These are phyloP conservation scores for Pseudoatta argentina DNA, from an alignment of 1,140 invertebrate genomes.

Conservation along the genomic window DNA sequence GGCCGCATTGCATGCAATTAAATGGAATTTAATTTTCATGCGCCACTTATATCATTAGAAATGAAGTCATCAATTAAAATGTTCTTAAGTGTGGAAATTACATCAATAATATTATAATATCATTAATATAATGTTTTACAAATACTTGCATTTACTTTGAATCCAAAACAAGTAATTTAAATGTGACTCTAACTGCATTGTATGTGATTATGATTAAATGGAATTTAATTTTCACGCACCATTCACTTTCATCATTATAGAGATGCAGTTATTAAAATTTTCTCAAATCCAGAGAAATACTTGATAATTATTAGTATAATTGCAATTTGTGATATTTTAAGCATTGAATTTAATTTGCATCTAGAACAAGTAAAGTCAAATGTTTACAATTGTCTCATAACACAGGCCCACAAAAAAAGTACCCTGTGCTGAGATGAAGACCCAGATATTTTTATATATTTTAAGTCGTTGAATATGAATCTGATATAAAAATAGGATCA, in stretches of 20 bases:
- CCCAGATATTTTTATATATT: too few relatives aligned
- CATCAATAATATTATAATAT: background rate
- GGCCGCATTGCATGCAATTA: conserved; percentile 34
- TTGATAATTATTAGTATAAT: background rate
- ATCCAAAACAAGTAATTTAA: too few relatives aligned
- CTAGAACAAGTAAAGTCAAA: background rate
- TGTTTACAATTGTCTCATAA: too few relatives aligned
- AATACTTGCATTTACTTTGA: too few relatives aligned
- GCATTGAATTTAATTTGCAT: background rate
- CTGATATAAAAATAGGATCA: too few relatives aligned
- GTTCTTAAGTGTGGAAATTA: background rate
- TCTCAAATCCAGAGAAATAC: background rate
- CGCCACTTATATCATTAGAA: background rate
- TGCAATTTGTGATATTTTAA: background rate
- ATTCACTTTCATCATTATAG: background rate
- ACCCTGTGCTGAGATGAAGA: too few relatives aligned
- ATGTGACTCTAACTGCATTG: background rate
- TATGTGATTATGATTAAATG: background rate
- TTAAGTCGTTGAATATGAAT: too few relatives aligned
- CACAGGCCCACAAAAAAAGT: too few relatives aligned
- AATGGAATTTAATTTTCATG: conserved; percentile 35
- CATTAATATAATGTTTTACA: background rate
- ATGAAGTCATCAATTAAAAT: conserved; percentile 25
- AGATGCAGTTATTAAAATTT: conserved; percentile 14
- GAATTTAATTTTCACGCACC: conserved; percentile 30